These are phyloP conservation scores for Hypocryptadius cinnamomeus DNA, from an alignment of 2,113 vertebrate genomes.

Conservation along the genomic window DNA sequence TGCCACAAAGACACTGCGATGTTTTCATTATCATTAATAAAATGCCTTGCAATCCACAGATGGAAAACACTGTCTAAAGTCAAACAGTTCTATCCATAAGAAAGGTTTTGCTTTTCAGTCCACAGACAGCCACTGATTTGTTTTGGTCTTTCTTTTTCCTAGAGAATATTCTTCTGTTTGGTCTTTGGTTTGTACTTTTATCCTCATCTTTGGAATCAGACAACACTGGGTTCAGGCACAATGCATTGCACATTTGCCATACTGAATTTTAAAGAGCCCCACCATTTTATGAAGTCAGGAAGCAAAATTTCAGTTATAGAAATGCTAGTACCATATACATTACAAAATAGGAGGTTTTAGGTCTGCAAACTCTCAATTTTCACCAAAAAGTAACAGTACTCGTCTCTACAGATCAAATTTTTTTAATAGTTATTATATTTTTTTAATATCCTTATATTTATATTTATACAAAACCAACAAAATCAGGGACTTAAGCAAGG, in stretches of 20 bases:
- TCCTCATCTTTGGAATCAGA: background rate
- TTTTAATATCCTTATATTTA: background rate
- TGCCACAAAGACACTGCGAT: background rate
- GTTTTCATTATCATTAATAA: background rate
- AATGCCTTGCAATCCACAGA: background rate
- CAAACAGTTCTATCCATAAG: background rate
- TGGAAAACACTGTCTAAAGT: background rate
- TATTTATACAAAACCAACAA: background rate
- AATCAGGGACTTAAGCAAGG: background rate
- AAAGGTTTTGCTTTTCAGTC: background rate
- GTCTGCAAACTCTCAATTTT: background rate
- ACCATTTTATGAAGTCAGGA: background rate
- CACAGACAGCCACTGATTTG: background rate
- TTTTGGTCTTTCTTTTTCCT: background rate
- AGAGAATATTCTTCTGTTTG: background rate
- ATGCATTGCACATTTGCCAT: background rate
- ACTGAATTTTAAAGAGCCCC: background rate
- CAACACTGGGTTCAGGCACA: background rate
- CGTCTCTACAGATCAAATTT: background rate
- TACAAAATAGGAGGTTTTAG: background rate
- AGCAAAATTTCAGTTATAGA: background rate
- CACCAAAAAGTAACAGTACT: background rate
- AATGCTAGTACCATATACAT: background rate
- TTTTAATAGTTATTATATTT: background rate
- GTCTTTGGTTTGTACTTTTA: background rate